phyloP scores from a whole-genome alignment of 2,888 invertebrate species.

The Gerosis bhagava region DNA sequence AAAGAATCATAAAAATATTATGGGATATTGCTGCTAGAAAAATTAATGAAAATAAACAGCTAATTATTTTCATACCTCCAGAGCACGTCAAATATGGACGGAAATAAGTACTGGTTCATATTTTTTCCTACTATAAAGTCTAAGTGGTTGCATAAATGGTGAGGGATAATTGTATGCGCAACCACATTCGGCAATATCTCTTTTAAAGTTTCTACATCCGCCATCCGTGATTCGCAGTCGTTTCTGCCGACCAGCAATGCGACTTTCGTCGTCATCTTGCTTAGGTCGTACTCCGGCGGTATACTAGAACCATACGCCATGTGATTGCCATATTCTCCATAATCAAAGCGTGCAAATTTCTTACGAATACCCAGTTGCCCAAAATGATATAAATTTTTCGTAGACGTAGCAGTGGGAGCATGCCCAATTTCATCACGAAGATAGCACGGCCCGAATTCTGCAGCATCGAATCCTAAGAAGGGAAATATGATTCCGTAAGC shows the following conservation, averaged over 20 bases:
- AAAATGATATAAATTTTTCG: slow-evolving; percentile 42
- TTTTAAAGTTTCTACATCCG: slow-evolving; percentile 35
- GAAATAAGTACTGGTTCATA: slow-evolving; percentile 36
- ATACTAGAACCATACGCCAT: slow-evolving; percentile 29
- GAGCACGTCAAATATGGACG: slow-evolving; percentile 35
- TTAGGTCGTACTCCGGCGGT: slow-evolving; percentile 43
- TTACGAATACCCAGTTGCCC: slow-evolving; percentile 36
- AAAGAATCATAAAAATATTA: no score
- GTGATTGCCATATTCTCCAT: slow-evolving; percentile 34
- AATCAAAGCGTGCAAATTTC: slow-evolving; percentile 38
- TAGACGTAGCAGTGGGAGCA: slow-evolving; percentile 40
- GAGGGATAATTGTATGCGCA: slow-evolving; percentile 32
- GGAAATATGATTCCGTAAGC: slow-evolving; percentile 19
- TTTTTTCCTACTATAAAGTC: slow-evolving; percentile 41
- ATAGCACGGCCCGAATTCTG: slow-evolving; percentile 36
- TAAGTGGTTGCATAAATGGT: slow-evolving; percentile 36
- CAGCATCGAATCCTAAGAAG: slow-evolving; percentile 29
- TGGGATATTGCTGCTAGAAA: no score
- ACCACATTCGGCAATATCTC: slow-evolving; percentile 39
- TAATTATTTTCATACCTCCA: no score
- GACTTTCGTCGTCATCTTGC: slow-evolving; percentile 37
- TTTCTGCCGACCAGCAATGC: slow-evolving; percentile 37
- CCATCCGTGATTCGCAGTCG: slow-evolving; percentile 36
- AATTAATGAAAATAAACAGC: no score
- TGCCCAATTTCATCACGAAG: slow-evolving; percentile 33